Base-by-base conservation (phyloP, 1,140 invertebrate species). In the Lasioglossum baleicum region DNA sequence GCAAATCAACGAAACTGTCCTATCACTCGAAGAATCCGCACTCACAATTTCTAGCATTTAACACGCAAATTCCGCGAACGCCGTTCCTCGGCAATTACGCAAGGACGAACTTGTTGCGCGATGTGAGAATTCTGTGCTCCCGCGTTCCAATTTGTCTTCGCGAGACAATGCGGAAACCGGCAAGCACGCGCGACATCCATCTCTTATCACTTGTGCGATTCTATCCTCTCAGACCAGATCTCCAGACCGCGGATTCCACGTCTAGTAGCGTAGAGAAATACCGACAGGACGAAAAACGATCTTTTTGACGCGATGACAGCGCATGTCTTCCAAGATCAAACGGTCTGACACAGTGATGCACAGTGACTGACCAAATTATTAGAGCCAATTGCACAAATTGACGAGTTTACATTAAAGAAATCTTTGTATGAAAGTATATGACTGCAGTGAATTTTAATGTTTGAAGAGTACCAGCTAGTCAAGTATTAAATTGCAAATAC, bases 241-340 rank as follows among this genome's bases (percentile, higher is more conserved):
- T 63, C 48, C 74, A 80, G 81, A 83, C 64, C 81, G 51, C 53
- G 70, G 64, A 83, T 67, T 69, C 72, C 22, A 15, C 13, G 60
- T 56, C 51, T 56, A 42, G 6, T 58, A 60, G 69, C 74, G 53
- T 40, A 35, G 42, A 79, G 83, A 58, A 48, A 83, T 74, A 78
- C n/a, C 67, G 1, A 74, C 48, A 22, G 68, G 51, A 44, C 42
- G 73, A 70, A 83, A 83, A 78, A 22, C 58, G 82, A 83, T 83
- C 82, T 73, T 35, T 26, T 2, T 4, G 60, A 8, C 35, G 40
- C 20, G 6, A 17, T 11, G 20, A 8, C 7, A 48, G 48, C 44
- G 67, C 22, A 68, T 79, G 82, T 75, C 60, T 26, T 79, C 78
- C 80, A 26, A 22, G 68, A 76, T 73, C 60, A 79, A 61, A 71